These are phyloP conservation scores for Aegotheles bennettii DNA, from an alignment of 2,113 vertebrate species.

Conservation along the genomic window DNA sequence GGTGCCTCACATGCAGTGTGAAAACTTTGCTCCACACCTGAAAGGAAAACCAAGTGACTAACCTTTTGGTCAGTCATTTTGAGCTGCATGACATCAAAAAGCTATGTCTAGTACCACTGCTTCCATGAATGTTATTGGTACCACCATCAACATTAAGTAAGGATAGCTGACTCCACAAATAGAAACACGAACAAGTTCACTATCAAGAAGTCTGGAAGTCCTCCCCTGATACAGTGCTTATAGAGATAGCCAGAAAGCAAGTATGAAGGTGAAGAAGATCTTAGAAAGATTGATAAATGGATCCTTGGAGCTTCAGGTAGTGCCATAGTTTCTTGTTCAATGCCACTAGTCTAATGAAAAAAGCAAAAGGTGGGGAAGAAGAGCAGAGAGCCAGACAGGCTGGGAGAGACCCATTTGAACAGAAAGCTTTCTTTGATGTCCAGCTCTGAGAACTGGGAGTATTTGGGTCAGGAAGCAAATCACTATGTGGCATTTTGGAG, in stretches of 20 bases:
- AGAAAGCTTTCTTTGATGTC: not conserved
- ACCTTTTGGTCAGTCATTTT: not conserved
- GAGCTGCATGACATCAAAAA: not conserved
- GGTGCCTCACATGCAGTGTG: not conserved
- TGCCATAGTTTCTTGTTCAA: not conserved
- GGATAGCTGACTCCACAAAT: not conserved
- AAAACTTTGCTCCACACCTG: slow-evolving; percentile 2
- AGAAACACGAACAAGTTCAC: not conserved
- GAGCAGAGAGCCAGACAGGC: not conserved
- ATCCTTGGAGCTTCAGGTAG: not conserved
- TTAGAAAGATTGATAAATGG: not conserved
- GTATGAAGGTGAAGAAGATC: not conserved
- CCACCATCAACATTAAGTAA: not conserved
- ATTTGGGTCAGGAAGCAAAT: not conserved
- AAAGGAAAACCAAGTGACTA: slow-evolving; percentile 9
- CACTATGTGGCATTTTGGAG: not conserved
- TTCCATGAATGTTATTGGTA: not conserved
- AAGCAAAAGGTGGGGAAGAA: not conserved
- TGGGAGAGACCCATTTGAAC: not conserved
- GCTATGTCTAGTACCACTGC: not conserved
- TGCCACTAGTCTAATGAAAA: not conserved
- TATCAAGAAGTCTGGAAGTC: not conserved
- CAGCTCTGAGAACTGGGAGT: not conserved
- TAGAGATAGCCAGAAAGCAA: not conserved
- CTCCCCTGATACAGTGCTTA: not conserved